Evolutionary conservation across 2,113 vertebrate genomes (phyloP).

Genomic region (Mugil cephalus): DNA sequence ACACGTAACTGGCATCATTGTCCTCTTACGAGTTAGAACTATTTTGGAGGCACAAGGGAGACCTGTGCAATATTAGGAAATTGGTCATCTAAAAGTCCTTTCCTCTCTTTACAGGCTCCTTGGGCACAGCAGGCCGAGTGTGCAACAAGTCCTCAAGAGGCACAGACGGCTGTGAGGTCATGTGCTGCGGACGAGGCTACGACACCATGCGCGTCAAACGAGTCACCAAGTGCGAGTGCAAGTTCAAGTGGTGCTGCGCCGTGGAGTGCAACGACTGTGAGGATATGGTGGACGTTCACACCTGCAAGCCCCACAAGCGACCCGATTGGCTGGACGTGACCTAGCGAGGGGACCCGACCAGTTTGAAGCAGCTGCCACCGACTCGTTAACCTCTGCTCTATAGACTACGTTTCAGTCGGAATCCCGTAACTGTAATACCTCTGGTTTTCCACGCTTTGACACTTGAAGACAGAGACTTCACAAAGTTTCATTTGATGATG

Average conservation of each 20-base stretch:
- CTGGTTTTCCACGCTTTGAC: conserved; percentile 39
- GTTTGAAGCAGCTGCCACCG: conserved; percentile 3
- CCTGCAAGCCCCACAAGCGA: conserved; percentile 95
- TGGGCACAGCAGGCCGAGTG: conserved; percentile 94
- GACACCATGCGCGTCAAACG: conserved; percentile 96
- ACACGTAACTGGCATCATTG: too few relatives aligned
- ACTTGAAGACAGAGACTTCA: conserved; percentile 39
- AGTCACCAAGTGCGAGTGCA: conserved; percentile 96
- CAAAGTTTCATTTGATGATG: conserved; percentile 29
- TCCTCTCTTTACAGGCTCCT: conserved; percentile 85
- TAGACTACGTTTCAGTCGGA: conserved; percentile 21
- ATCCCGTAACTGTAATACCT: conserved; percentile 52
- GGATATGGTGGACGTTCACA: conserved; percentile 95
- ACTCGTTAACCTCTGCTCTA: conserved; percentile 35
- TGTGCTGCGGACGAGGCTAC: conserved; percentile 99
- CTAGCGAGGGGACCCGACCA: conserved; percentile 71
- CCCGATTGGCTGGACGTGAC: conserved; percentile 94
- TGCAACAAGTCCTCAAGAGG: conserved; percentile 94
- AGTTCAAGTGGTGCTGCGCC: conserved; percentile 98
- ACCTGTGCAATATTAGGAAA: too few relatives aligned
- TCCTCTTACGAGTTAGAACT: too few relatives aligned
- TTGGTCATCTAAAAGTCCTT: too few relatives aligned
- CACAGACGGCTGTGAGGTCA: conserved; percentile 96
- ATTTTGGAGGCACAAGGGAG: too few relatives aligned
- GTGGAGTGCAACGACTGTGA: conserved; percentile 96